A percentile compares a stretch with the other conserved stretches of the same genome.
phyloP scores from a whole-genome alignment of 2,888 invertebrate genomes.

The Cheilosia impressa region DNA sequence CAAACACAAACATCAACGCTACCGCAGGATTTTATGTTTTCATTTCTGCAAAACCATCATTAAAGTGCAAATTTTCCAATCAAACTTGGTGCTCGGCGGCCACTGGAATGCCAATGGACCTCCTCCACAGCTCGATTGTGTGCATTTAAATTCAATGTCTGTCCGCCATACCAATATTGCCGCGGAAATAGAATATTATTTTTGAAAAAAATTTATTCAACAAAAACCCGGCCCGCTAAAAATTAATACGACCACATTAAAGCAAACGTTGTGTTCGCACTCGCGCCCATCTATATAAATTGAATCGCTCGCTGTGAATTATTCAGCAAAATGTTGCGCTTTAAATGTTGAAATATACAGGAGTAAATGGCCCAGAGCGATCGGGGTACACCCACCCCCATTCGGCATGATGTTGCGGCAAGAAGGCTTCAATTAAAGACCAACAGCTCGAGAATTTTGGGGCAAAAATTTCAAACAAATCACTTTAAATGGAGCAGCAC shows the following conservation, averaged over 20 bases:
- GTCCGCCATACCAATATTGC: background rate
- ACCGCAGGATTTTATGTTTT: background rate
- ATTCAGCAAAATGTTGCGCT: slow-evolving; percentile 63
- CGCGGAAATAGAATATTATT: slow-evolving; percentile 3
- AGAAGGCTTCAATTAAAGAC: slow-evolving; percentile 59
- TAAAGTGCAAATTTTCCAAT: slow-evolving; percentile 73
- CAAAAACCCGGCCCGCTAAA: slow-evolving; percentile 6
- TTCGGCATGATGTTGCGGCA: background rate
- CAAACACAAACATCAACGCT: background rate
- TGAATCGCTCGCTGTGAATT: slow-evolving; percentile 64
- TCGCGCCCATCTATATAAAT: background rate
- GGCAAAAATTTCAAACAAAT: slow-evolving; percentile 47
- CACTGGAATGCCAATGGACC: slow-evolving; percentile 54
- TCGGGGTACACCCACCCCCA: slow-evolving; percentile 7
- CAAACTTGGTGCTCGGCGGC: slow-evolving; percentile 45
- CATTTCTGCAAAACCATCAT: slow-evolving; percentile 48
- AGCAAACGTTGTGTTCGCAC: background rate
- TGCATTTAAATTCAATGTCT: slow-evolving; percentile 31
- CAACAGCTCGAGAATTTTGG: slow-evolving; percentile 44
- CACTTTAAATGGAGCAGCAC: slow-evolving; percentile 69
- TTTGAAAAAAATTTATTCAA: slow-evolving; percentile 11
- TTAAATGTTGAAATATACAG: slow-evolving; percentile 60
- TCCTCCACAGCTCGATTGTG: background rate
- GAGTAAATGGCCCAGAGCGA: slow-evolving; percentile 63
- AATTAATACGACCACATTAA: slow-evolving; percentile 27